Evolutionary conservation across 2,113 vertebrate species (phyloP).

Genomic region (Polyodon spathula): DNA sequence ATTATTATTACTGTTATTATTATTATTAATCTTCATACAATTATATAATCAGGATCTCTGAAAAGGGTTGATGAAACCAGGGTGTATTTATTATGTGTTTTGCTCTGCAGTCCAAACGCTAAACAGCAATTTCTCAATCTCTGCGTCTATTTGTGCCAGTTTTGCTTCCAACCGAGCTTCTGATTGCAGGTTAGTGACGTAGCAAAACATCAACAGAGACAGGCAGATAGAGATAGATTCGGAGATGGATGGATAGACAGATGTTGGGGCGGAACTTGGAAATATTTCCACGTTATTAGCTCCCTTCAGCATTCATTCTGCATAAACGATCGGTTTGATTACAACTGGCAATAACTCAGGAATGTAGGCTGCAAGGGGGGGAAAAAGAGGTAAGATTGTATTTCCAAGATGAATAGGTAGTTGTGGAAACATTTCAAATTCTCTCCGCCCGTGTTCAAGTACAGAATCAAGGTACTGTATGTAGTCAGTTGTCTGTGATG

Average conservation of each 20-base stretch:
- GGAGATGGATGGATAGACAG: slow-evolving; percentile 54
- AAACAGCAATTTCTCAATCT: slow-evolving; percentile 38
- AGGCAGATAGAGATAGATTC: slow-evolving; percentile 30
- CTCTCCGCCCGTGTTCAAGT: too few species aligned
- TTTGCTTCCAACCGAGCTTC: slow-evolving; percentile 43
- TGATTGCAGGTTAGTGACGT: slow-evolving; percentile 55
- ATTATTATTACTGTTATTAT: too few species aligned
- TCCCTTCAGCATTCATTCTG: slow-evolving; percentile 35
- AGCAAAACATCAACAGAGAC: slow-evolving; percentile 27
- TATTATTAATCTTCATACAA: too few species aligned
- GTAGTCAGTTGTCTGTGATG: too few species aligned
- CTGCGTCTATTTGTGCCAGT: slow-evolving; percentile 24
- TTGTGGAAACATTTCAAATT: neutral
- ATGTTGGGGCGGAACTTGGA: slow-evolving; percentile 53
- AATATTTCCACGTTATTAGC: slow-evolving; percentile 39
- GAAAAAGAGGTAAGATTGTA: slow-evolving; percentile 28
- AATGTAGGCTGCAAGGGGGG: slow-evolving; percentile 20
- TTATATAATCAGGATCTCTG: too few species aligned
- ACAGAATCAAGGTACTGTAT: too few species aligned
- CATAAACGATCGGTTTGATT: slow-evolving; percentile 30
- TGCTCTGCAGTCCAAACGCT: slow-evolving; percentile 22
- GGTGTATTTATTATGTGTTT: slow-evolving; percentile 22
- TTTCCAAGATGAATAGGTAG: neutral
- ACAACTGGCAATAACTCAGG: slow-evolving; percentile 30
- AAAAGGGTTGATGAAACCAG: slow-evolving; percentile 6